These are phyloP conservation scores for Anguilla pacifica DNA, from an alignment of 2,797 vertebrate species.

Conservation along the genomic window DNA sequence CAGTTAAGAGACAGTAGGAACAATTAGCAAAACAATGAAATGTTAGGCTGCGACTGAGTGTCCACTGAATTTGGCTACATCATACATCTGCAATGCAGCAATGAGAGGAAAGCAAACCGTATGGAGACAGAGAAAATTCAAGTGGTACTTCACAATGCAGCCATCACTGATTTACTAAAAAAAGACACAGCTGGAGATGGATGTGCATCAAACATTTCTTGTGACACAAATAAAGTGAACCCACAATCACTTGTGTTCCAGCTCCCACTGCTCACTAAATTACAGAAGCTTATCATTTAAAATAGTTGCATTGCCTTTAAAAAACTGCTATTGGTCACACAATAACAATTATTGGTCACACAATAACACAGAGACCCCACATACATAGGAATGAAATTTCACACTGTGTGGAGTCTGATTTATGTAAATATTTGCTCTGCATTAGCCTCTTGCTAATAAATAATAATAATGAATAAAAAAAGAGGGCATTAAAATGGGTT, in stretches of 20 bases:
- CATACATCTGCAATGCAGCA: not conserved
- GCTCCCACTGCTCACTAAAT: not conserved
- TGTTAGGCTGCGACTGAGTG: not conserved
- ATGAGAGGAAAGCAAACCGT: slow-evolving; percentile 3
- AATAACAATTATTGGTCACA: not conserved
- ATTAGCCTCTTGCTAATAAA: not conserved
- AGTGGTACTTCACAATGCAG: slow-evolving; percentile 47
- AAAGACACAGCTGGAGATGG: not conserved
- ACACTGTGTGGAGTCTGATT: not conserved
- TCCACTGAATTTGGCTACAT: slow-evolving; percentile 12
- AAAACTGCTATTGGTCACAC: not conserved
- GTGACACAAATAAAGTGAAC: not conserved
- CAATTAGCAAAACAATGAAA: slow-evolving; percentile 29
- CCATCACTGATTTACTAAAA: slow-evolving; percentile 25
- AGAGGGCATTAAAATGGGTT: not conserved
- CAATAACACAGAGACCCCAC: not conserved
- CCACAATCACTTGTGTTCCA: not conserved
- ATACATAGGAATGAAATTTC: not conserved
- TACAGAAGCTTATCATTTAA: not conserved
- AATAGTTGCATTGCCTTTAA: not conserved
- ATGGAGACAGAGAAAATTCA: slow-evolving; percentile 27
- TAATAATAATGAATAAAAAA: not conserved
- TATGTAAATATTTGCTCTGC: not conserved
- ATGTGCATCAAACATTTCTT: not conserved
- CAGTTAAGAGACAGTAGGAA: not conserved